These are phyloP conservation scores for Rhabdomys pumilio DNA, from an alignment of 2,797 vertebrate genomes.

Conservation along the genomic window DNA sequence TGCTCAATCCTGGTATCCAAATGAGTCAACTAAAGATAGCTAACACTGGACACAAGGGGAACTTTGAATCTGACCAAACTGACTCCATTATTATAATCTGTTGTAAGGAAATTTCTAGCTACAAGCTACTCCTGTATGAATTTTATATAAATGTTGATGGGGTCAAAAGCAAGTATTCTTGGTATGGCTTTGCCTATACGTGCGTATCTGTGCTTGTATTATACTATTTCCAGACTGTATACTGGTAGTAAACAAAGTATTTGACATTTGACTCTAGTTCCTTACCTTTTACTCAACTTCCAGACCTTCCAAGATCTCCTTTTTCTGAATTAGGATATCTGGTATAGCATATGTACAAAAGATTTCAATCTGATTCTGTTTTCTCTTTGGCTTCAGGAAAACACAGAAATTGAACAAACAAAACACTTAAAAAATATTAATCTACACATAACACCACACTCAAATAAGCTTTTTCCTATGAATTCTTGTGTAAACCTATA, in stretches of 20 bases:
- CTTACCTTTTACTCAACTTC: not conserved
- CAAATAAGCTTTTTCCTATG: not conserved
- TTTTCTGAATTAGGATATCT: too few relatives aligned
- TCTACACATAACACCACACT: not conserved
- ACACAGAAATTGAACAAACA: not conserved
- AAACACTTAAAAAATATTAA: not conserved
- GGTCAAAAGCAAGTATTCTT: not conserved
- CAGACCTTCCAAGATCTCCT: not conserved
- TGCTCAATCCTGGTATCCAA: not conserved
- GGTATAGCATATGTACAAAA: not conserved
- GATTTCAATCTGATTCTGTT: not conserved
- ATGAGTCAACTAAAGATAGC: not conserved
- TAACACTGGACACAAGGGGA: not conserved
- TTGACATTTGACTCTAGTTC: not conserved
- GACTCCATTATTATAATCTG: not conserved
- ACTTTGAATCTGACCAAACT: not conserved
- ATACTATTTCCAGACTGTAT: not conserved
- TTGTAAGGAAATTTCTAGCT: not conserved
- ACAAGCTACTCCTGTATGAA: too few relatives aligned
- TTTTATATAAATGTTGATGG: not conserved
- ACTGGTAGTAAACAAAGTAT: not conserved
- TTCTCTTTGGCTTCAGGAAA: not conserved
- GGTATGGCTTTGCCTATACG: not conserved
- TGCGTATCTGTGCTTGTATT: not conserved
- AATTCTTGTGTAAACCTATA: accelerated